phyloP scores from a whole-genome alignment of 2,888 invertebrate species.

The Dicranocentrus wangi region DNA sequence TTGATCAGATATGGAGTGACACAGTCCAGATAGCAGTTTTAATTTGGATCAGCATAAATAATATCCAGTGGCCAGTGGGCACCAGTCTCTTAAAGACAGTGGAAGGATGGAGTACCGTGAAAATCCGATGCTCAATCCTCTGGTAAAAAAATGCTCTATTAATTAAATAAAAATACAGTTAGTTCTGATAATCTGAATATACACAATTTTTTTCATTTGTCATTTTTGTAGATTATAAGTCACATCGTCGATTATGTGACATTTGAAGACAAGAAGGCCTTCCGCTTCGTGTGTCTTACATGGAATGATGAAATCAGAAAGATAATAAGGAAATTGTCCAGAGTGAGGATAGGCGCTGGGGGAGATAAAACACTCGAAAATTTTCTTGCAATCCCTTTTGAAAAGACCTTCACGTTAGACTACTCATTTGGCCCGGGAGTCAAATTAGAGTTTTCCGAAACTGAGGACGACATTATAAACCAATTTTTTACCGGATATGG shows the following conservation, averaged over 20 bases:
- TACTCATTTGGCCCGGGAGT: conserved; percentile 54
- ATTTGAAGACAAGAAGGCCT: conserved; percentile 34
- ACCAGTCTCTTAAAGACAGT: no score
- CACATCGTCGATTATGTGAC: conserved; percentile 52
- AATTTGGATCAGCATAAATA: no score
- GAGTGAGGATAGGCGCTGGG: conserved; percentile 22
- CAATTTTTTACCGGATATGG: conserved; percentile 28
- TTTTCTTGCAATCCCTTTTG: conserved; percentile 30
- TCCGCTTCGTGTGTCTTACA: conserved; percentile 44
- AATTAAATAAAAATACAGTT: neutral
- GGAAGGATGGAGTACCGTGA: conserved; percentile 20
- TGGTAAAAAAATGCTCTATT: conserved; percentile 22
- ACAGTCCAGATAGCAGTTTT: no score
- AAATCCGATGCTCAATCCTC: conserved; percentile 49
- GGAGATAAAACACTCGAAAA: conserved; percentile 18
- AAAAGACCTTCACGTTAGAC: conserved; percentile 16
- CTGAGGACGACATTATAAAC: neutral
- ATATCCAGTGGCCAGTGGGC: no score
- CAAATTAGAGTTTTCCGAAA: neutral
- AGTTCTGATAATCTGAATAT: neutral
- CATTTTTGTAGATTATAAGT: conserved; percentile 47
- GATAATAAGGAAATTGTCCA: conserved; percentile 27
- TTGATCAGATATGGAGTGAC: no score
- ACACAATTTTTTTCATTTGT: neutral
- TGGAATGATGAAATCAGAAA: conserved; percentile 63